Evolutionary conservation across 64 coral and sea anemone genomes (phyloP).

Genomic region (Trachythela sp.): DNA sequence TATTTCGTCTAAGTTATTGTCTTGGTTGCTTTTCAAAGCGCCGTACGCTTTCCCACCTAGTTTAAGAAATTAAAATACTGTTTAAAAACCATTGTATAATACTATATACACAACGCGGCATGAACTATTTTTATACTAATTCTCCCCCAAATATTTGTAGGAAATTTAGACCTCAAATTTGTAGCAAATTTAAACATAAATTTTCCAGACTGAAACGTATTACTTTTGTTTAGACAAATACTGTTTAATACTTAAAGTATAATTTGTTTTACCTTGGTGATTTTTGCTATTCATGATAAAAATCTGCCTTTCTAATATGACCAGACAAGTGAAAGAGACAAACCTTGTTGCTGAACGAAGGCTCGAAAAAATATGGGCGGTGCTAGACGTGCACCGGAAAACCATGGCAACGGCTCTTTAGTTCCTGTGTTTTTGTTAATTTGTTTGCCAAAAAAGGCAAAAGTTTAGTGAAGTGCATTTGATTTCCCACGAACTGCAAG

Average conservation of each 20-base stretch:
- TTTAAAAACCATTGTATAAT: background rate
- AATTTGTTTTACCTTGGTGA: background rate
- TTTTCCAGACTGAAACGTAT: background rate
- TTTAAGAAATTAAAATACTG: background rate
- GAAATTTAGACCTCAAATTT: background rate
- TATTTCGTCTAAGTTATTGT: slow-evolving; percentile 71
- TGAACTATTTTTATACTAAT: background rate
- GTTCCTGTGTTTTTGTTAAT: background rate
- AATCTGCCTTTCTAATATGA: background rate
- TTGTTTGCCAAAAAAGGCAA: background rate
- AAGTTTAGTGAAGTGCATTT: background rate
- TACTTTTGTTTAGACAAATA: background rate
- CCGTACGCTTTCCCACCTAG: slow-evolving; percentile 77
- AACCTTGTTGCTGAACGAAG: too few species aligned
- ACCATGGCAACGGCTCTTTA: background rate
- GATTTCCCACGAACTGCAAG: background rate
- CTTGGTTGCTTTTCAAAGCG: slow-evolving; percentile 50
- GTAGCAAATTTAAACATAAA: background rate
- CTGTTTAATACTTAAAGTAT: background rate
- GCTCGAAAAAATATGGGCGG: background rate
- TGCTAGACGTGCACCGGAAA: background rate
- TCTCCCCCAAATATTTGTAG: background rate
- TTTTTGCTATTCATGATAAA: background rate
- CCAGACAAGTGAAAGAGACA: background rate
- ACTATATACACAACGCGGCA: background rate